phyloP scores from a whole-genome alignment of 1,140 invertebrate species.

The Oryzaephilus surinamensis region DNA sequence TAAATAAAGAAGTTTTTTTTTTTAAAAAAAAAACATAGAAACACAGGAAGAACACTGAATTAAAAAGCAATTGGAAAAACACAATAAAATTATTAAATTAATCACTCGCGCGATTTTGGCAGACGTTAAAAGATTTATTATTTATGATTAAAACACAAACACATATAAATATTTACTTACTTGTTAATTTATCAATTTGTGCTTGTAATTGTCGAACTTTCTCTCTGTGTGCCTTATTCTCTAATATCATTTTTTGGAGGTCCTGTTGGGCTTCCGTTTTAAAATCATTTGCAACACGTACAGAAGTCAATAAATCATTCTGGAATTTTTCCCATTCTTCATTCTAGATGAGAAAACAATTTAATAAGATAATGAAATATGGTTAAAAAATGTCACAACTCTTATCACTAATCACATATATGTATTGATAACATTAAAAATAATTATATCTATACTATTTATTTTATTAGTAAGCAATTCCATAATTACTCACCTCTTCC shows the following conservation, averaged over 20 bases:
- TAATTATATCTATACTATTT: too few species aligned
- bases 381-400: slow-evolving; percentile 3
- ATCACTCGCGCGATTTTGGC: too few species aligned
- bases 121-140: too few species aligned
- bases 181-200: slow-evolving; percentile 69
- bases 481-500: slow-evolving; percentile 39
- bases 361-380: slow-evolving; percentile 7
- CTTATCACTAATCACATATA: too few species aligned
- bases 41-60: too few species aligned
- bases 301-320: slow-evolving; percentile 81
- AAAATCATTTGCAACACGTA: slow-evolving; percentile 90
- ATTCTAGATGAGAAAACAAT: slow-evolving; percentile 37
- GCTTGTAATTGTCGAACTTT: slow-evolving; percentile 62
- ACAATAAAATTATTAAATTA: too few species aligned
- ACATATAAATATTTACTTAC: slow-evolving; percentile 43
- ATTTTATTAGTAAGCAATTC: too few species aligned
- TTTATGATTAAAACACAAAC: too few species aligned
- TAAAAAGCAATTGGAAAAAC: too few species aligned
- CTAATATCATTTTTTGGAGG: slow-evolving; percentile 66
- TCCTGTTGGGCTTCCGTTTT: slow-evolving; percentile 79
- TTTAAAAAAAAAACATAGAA: too few species aligned
- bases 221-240: slow-evolving; percentile 74
- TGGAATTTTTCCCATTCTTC: slow-evolving; percentile 92
- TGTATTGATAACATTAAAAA: too few species aligned
- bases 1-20: too few species aligned